Percentiles rank a stretch among this genome's conserved stretches.
phyloP scores from a whole-genome alignment of 2,888 invertebrate genomes.

The Drosophila kuntzei region DNA sequence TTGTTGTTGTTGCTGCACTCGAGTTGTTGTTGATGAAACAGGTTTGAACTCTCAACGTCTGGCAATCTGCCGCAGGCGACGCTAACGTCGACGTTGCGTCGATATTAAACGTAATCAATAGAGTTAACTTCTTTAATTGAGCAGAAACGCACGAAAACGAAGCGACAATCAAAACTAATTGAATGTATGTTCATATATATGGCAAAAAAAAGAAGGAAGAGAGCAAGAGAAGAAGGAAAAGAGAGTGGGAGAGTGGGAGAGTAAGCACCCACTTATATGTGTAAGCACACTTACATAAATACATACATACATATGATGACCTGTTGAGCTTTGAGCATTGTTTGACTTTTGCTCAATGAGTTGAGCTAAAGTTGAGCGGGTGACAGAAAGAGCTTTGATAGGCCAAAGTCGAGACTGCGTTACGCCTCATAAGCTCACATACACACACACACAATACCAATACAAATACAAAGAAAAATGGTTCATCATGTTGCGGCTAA shows the following conservation, averaged over 20 bases:
- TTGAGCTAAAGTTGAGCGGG: constrained; percentile 28
- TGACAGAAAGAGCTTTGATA: constrained; percentile 19
- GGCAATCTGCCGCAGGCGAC: constrained; percentile 15
- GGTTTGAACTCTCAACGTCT: constrained; percentile 65
- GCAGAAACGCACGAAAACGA: constrained; percentile 57
- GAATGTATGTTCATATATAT: constrained; percentile 49
- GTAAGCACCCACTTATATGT: constrained; percentile 31
- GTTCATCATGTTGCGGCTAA: constrained; percentile 36
- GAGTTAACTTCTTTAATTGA: constrained; percentile 78
- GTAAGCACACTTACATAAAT: constrained; percentile 28
- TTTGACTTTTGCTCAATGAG: constrained; percentile 28
- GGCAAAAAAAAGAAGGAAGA: constrained; percentile 28
- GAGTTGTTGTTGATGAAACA: constrained; percentile 54
- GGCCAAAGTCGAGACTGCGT: constrained; percentile 32
- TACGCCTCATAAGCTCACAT: constrained; percentile 37
- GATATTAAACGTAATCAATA: constrained; percentile 79
- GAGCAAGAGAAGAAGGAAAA: constrained; percentile 1
- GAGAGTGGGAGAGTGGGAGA: constrained; percentile 2
- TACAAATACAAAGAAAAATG: constrained; percentile 5
- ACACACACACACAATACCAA: background rate
- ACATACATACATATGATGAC: constrained; percentile 32
- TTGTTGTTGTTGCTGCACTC: constrained; percentile 17
- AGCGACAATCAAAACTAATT: constrained; percentile 77
- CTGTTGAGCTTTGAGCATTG: constrained; percentile 49
- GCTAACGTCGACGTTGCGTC: constrained; percentile 36